Evolutionary conservation across 2,113 vertebrate species (phyloP).

Genomic region (Deroptyus accipitrinus): DNA sequence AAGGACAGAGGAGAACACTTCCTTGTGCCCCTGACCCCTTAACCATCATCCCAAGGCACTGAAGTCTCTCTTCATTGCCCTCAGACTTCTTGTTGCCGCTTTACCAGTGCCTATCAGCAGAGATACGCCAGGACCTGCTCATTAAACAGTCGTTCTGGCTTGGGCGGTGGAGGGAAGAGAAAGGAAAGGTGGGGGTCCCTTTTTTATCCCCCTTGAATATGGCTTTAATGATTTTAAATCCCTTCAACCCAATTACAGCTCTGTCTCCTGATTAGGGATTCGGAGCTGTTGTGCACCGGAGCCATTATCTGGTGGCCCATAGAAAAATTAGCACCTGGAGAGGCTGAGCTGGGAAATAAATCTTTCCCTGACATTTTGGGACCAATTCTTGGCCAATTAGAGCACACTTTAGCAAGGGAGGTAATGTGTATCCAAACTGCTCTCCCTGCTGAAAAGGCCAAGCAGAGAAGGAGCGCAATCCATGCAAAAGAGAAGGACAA

Average conservation of each 20-base stretch:
- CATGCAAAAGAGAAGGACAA: conserved; percentile 31
- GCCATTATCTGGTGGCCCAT: conserved; percentile 76
- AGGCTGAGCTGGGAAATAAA: conserved; percentile 76
- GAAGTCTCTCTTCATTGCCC: background rate
- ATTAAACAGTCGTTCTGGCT: conserved; percentile 78
- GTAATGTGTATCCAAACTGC: conserved; percentile 71
- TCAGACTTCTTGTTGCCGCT: background rate
- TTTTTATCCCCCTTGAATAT: conserved; percentile 77
- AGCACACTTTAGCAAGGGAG: conserved; percentile 68
- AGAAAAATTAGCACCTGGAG: conserved; percentile 82
- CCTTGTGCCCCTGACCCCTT: background rate
- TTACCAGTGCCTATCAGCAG: conserved; percentile 51
- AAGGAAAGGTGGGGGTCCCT: conserved; percentile 41
- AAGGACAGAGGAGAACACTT: background rate
- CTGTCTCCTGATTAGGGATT: conserved; percentile 78
- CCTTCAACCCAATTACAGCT: conserved; percentile 82
- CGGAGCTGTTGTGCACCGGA: conserved; percentile 71
- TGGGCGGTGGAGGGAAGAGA: background rate
- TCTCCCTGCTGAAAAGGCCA: conserved; percentile 71
- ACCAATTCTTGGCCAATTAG: conserved; percentile 79
- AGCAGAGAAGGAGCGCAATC: conserved; percentile 57
- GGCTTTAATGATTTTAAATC: conserved; percentile 82
- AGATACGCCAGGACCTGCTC: conserved; percentile 71
- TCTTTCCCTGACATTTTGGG: conserved; percentile 81
- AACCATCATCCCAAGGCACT: background rate